phyloP scores from a whole-genome alignment of 2,888 invertebrate genomes.

The Lypha dubia region DNA sequence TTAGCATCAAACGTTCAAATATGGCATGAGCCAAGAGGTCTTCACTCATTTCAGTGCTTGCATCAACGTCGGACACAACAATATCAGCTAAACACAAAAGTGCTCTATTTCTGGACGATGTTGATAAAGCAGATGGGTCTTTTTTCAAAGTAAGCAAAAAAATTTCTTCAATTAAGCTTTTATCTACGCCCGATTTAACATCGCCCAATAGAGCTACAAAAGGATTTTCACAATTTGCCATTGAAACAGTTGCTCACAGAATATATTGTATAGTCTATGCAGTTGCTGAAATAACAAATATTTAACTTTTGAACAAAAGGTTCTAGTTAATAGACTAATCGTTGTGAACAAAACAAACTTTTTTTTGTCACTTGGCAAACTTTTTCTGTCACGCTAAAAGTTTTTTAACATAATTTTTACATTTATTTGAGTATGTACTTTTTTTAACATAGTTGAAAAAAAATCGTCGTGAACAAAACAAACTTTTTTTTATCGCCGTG shows the following conservation, averaged over 20 bases:
- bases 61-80: slow-evolving; percentile 86
- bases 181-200: slow-evolving; percentile 75
- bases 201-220: slow-evolving; percentile 78
- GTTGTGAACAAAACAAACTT: no score
- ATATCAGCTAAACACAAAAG: slow-evolving; percentile 83
- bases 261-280: no score
- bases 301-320: no score
- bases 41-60: slow-evolving; percentile 85
- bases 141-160: slow-evolving; percentile 88
- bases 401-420: no score
- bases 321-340: no score
- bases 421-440: no score
- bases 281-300: no score
- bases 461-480: no score
- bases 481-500: no score
- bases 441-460: no score
- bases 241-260: slow-evolving; percentile 61
- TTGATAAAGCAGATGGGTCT: slow-evolving; percentile 68
- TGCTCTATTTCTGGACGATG: slow-evolving; percentile 28
- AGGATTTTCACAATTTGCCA: slow-evolving; percentile 78
- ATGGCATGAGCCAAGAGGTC: slow-evolving; percentile 90
- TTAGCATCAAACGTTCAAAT: slow-evolving; percentile 90
- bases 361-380: no score
- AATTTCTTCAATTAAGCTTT: slow-evolving; percentile 86
- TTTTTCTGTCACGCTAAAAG: no score